Conservation (phyloP, 2,888 invertebrate genomes). For the Itoplectis maculator region DNA sequence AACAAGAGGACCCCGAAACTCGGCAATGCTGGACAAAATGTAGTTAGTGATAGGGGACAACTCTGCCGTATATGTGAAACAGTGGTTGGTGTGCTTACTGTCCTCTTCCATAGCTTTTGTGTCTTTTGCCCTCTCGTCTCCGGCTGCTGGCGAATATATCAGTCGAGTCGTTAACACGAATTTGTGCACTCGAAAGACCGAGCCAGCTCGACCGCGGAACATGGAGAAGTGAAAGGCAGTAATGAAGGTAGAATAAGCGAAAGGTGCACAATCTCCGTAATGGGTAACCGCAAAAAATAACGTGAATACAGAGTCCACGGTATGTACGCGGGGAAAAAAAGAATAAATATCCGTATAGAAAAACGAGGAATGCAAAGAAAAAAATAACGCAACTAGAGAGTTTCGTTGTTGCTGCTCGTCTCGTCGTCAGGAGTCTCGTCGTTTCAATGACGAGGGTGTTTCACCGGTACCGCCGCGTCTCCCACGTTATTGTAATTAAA, state of each 20-base stretch:
- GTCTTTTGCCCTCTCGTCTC: neutral
- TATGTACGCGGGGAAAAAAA: conserved; percentile 23
- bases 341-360: conserved; percentile 2
- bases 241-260: conserved; percentile 63
- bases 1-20: neutral
- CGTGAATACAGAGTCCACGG: conserved; percentile 34
- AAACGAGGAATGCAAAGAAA: conserved; percentile 8
- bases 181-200: conserved; percentile 52
- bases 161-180: conserved; percentile 52
- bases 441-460: conserved; percentile 37
- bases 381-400: conserved; percentile 25
- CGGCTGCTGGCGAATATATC: neutral
- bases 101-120: conserved; percentile 2
- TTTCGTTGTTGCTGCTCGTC: conserved; percentile 41
- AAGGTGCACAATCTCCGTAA: conserved; percentile 59
- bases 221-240: conserved; percentile 43
- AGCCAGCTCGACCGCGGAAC: conserved; percentile 38
- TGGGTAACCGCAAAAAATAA: conserved; percentile 55
- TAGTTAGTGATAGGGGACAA: neutral
- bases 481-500: conserved; percentile 69
- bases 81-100: neutral
- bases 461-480: conserved; percentile 37
- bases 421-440: conserved; percentile 41
- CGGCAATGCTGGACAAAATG: neutral
- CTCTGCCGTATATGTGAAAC: neutral